phyloP scores from a whole-genome alignment of 2,113 vertebrate genomes.

The Nesospiza acunhae region DNA sequence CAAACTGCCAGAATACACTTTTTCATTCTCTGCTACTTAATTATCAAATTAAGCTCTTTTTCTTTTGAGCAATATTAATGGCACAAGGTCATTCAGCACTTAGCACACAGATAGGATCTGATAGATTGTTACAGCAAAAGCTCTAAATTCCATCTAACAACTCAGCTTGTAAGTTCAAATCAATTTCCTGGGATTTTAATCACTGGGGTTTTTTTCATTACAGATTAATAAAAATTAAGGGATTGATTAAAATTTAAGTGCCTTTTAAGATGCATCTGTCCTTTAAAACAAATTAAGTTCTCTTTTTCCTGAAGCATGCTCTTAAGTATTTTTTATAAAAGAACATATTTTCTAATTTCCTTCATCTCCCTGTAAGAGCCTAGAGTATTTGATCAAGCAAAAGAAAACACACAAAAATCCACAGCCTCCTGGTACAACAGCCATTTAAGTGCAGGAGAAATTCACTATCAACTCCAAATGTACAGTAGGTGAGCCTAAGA shows the following conservation, averaged over 20 bases:
- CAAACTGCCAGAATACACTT: not conserved
- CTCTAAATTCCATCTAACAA: not conserved
- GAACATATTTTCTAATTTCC: not conserved
- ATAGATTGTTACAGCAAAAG: not conserved
- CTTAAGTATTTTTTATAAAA: not conserved
- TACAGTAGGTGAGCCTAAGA: not conserved
- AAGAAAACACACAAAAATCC: not conserved
- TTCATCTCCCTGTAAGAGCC: not conserved
- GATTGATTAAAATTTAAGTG: not conserved
- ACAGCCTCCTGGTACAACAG: not conserved
- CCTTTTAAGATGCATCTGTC: not conserved
- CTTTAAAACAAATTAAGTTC: not conserved
- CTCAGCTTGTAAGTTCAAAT: not conserved
- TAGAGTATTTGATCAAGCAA: not conserved
- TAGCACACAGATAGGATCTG: not conserved
- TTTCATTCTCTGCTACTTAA: not conserved
- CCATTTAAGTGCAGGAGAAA: not conserved
- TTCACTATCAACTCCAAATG: not conserved
- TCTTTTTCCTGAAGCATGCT: not conserved
- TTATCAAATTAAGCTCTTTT: not conserved
- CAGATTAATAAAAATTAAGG: not conserved
- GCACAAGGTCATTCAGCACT: not conserved
- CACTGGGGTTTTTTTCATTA: not conserved
- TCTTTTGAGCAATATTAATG: not conserved
- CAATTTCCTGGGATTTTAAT: not conserved